Percentiles rank a stretch among this genome's conserved stretches.
These are phyloP conservation scores for Stegana nigrithorax DNA, from an alignment of 2,888 invertebrate species.

Conservation along the genomic window DNA sequence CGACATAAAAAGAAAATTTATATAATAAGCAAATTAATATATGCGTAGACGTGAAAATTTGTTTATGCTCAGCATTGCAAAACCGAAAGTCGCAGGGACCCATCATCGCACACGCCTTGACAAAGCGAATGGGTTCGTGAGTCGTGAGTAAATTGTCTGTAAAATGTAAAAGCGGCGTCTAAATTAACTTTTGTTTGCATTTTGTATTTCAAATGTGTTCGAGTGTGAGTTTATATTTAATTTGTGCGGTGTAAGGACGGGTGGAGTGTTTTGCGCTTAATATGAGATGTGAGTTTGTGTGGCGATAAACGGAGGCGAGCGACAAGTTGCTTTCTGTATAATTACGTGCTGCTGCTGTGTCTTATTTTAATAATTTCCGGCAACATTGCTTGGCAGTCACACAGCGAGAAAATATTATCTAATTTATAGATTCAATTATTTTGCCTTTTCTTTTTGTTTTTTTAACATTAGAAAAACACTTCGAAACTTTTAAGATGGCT, in stretches of 20 bases:
- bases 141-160: constrained; percentile 59
- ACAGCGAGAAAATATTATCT: no score
- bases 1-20: not conserved
- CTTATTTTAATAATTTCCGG: constrained; percentile 57
- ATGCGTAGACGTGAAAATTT: constrained; percentile 53
- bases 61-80: constrained; percentile 41
- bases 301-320: not conserved
- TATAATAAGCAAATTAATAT: constrained; percentile 47
- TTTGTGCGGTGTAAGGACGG: not conserved
- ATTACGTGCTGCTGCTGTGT: constrained; percentile 58
- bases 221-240: no score
- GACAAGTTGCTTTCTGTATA: constrained; percentile 32
- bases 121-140: no score
- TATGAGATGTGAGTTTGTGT: not conserved
- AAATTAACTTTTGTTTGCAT: constrained; percentile 64
- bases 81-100: constrained; percentile 9
- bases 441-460: no score
- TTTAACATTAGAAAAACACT: no score
- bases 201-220: constrained; percentile 41
- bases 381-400: no score
- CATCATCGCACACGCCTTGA: no score
- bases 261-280: no score
- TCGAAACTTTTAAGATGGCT: no score
- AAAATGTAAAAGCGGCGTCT: constrained; percentile 57
- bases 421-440: no score